Evolutionary conservation across 2,888 invertebrate genomes (phyloP), one percentile per base, ranked within the genome.

Genomic region (Argyra leucocephala): DNA sequence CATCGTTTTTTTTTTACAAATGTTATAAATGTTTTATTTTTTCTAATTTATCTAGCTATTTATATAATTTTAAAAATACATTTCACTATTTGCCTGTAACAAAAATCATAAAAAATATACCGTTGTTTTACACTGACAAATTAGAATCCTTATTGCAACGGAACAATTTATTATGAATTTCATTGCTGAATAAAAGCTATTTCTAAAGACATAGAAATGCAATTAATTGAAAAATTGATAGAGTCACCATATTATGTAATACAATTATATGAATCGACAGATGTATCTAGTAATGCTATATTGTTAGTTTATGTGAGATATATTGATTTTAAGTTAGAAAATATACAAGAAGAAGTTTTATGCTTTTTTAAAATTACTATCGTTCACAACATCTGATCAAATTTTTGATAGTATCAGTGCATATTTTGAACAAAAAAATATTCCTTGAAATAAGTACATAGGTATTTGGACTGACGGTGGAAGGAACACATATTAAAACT

Each of bases 401-500:
- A 68, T 73, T 63, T 71, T 72, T 66, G 61, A 67, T 22, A 68
- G 69, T 58, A 66, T 72, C 48, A 68, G 72, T 63, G 63, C 63
- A 63, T 72, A 64, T 63, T 66, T 72, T 22, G 63, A 57, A 64
- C 65, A 69, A 65, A 69, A 69, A 66, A 21, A 66, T 63, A 67
- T 72, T 31, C 62, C 65, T 57, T 72, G 70, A 67, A 67, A 65
- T 22, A 67, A 69, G 26, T 71, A 70, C 66, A 67, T 72, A 15
- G 70, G 69, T 64, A 67, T 72, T 37, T 71, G 69, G 65, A 71
- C 70, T 57, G 71, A 72, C 69, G 70, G 71, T 64, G 68, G 64
- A 65, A 59, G 71, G 68, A 58, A 23, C n/a, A 37, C 64, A 67
- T 62, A 60, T 26, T 24, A 26, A 22, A 48, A 57, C 57, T 63